A percentile compares a stretch with the other conserved stretches of the same genome.
These are phyloP conservation scores for Dipodomys ordii DNA, from an alignment of 2,113 vertebrate genomes.

Conservation along the genomic window DNA sequence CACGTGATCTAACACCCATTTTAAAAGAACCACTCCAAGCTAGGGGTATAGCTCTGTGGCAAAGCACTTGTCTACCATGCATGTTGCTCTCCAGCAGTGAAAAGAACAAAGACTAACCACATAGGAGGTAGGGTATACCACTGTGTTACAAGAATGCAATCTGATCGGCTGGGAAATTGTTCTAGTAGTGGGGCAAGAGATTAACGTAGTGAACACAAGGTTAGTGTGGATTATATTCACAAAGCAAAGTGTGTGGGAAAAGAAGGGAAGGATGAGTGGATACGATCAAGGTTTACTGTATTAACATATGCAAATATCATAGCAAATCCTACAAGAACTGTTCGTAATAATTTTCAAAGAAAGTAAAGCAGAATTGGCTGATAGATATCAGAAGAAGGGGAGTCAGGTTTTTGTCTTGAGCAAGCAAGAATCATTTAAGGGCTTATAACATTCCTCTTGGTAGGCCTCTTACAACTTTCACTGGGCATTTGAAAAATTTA, in stretches of 20 bases:
- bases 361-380: constrained; percentile 8
- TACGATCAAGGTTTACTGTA: neutral
- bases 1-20: neutral
- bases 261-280: neutral
- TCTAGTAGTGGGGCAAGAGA: neutral
- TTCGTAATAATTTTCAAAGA: neutral
- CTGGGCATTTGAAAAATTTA: constrained; percentile 1
- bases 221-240: neutral
- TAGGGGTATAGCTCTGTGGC: neutral
- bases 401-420: neutral
- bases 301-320: neutral
- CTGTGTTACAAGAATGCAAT: neutral
- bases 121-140: neutral
- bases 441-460: constrained; percentile 16
- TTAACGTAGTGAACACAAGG: neutral
- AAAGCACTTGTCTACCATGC: neutral
- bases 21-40: neutral
- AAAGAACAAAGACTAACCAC: neutral
- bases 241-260: neutral
- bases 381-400: neutral
- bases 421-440: neutral
- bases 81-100: neutral
- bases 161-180: neutral
- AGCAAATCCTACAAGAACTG: neutral
- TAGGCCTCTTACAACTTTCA: neutral